Base-by-base conservation (phyloP, 2,888 invertebrate genomes). In the Caenorhabditis japonica region DNA sequence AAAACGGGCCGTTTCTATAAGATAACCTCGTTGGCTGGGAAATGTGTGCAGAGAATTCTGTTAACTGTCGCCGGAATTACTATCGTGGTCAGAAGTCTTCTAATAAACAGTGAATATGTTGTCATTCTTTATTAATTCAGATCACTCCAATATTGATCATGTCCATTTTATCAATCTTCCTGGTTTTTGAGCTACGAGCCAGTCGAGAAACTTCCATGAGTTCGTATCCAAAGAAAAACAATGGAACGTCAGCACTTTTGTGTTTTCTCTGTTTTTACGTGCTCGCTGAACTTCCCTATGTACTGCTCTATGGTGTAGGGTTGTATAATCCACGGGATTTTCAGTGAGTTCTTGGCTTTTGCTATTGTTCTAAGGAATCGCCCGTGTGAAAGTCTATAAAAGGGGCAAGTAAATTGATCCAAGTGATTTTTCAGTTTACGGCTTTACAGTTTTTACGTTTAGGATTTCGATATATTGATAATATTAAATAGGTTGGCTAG, bases 301-400 rank as follows among this genome's bases (percentile, higher is more conserved):
- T 33, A 8, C 3, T 66, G 2, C 51, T 66, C 7, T 66, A 51
- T 17, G 25, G 49, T 21, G 21, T 66, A 17, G 66, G 66, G n/a
- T 10, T 66, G 1, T 49, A 43, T 27, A 66, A 66, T 51, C 66
- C 66, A 1, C 49, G 49, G 0, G 66, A 66, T 25, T 66, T 66
- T 34, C 56, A 51, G 66, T 66, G 19, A 33, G 41, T 8, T 5
- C 0, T 1, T n/a, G n/a, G n/a, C n/a, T n/a, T n/a, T n/a, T n/a
- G n/a, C n/a, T 8, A 10, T n/a, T 8, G 4, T 15, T 52, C n/a
- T 17, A 17, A n/a, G 36, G 21, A 15, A 30, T 47, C 8, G 15
- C 4, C 1, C 2, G 2, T 25, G 33, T 1, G 17, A 3, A 47
- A 21, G n/a, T 15, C n/a, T n/a, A n/a, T n/a, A n/a, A n/a, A n/a